A percentile compares a stretch with the other conserved stretches of the same genome.
Conservation (phyloP, 64 coral and sea anemone genomes). For the Montipora foliosa region DNA sequence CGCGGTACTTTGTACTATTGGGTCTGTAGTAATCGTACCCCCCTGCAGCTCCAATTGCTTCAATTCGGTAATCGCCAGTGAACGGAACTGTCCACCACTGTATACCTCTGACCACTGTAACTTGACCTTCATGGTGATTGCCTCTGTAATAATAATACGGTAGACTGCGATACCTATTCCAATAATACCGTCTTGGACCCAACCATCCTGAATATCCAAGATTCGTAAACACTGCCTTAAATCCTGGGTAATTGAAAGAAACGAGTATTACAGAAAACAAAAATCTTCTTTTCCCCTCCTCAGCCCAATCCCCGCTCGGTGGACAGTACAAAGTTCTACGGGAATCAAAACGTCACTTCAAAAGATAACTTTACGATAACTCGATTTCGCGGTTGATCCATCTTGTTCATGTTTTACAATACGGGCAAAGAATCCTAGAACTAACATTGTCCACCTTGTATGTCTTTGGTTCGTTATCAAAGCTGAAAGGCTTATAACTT, state of each 20-base stretch:
- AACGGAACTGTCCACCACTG: slow-evolving; percentile 61
- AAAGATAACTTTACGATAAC: too few relatives aligned
- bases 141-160: slow-evolving; percentile 11
- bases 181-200: slow-evolving; percentile 15
- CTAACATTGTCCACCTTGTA: too few relatives aligned
- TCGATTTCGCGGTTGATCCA: too few relatives aligned
- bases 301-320: too few relatives aligned
- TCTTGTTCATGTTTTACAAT: too few relatives aligned
- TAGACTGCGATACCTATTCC: too few relatives aligned
- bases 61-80: slow-evolving; percentile 54
- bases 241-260: background rate
- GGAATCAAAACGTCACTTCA: too few relatives aligned
- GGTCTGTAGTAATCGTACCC: background rate
- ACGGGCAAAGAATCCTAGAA: too few relatives aligned
- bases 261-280: background rate
- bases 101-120: slow-evolving; percentile 62
- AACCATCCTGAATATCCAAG: background rate
- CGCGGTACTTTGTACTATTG: slow-evolving; percentile 41
- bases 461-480: too few relatives aligned
- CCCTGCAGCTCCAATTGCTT: slow-evolving; percentile 65
- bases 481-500: too few relatives aligned
- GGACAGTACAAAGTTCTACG: too few relatives aligned
- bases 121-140: slow-evolving; percentile 41
- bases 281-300: too few relatives aligned
- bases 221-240: slow-evolving; percentile 48